Evolutionary conservation across 2,797 vertebrate genomes (phyloP).

Genomic region (Macroramphosus scolopax): DNA sequence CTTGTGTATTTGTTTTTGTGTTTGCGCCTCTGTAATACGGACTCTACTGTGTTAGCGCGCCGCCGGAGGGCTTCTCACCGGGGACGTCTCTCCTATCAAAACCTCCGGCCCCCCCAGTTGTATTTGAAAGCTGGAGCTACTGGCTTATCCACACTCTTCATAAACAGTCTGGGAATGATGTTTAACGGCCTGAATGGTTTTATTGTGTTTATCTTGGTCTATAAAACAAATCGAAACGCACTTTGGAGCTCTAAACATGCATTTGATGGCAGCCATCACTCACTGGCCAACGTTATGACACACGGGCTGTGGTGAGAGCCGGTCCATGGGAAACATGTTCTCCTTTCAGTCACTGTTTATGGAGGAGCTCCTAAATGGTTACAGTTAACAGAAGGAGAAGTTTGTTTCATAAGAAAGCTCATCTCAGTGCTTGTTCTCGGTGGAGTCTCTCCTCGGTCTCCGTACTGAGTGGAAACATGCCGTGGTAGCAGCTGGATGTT

Average conservation of each 20-base stretch:
- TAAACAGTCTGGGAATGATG: slow-evolving; percentile 6
- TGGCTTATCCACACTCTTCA: slow-evolving; percentile 12
- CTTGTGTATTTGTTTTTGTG: slow-evolving; percentile 43
- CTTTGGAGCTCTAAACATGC: too few species aligned
- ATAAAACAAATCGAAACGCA: slow-evolving; percentile 39
- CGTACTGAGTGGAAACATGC: too few species aligned
- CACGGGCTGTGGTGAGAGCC: slow-evolving; percentile 39
- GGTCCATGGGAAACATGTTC: slow-evolving; percentile 59
- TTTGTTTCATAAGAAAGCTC: too few species aligned
- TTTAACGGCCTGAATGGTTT: slow-evolving; percentile 36
- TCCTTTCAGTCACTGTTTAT: slow-evolving; percentile 47
- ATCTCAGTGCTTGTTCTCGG: too few species aligned
- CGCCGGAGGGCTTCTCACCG: slow-evolving; percentile 22
- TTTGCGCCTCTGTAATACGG: slow-evolving; percentile 33
- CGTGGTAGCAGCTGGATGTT: too few species aligned
- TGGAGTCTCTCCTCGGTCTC: too few species aligned
- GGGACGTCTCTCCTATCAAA: slow-evolving; percentile 40
- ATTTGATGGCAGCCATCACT: slow-evolving; percentile 39
- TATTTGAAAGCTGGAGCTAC: slow-evolving; percentile 34
- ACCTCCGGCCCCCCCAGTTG: slow-evolving; percentile 12
- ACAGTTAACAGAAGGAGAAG: too few species aligned
- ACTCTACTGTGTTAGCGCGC: slow-evolving; percentile 35
- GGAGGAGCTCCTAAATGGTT: too few species aligned
- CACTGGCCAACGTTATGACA: slow-evolving; percentile 37
- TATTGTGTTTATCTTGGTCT: too few species aligned